Conservation (phyloP, 2,888 invertebrate species). For the Lasioglossum malachurum region DNA sequence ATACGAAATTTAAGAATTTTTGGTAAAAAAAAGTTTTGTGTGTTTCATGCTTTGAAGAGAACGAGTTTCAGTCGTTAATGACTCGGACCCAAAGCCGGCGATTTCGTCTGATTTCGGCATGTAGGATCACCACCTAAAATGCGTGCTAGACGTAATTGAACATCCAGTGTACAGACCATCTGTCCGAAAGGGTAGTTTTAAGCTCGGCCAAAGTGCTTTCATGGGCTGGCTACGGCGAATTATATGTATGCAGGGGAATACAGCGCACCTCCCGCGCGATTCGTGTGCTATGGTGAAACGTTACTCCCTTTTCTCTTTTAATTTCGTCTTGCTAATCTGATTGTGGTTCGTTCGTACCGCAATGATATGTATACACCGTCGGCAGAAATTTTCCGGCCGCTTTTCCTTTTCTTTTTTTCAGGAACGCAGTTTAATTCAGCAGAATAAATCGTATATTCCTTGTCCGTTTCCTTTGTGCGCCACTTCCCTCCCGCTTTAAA, state of each 20-base stretch:
- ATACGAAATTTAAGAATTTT: too few relatives aligned
- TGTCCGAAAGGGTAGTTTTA: conserved; percentile 6
- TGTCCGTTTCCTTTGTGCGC: neutral
- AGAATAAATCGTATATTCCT: neutral
- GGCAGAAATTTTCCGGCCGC: neutral
- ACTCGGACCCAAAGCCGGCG: neutral
- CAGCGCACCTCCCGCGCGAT: neutral
- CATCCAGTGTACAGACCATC: neutral
- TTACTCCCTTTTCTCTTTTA: conserved; percentile 5
- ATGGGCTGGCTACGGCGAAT: neutral
- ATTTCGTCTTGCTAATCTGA: conserved; percentile 1
- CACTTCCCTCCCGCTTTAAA: neutral
- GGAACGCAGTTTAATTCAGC: neutral
- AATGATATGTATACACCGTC: neutral
- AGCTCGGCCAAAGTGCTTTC: neutral
- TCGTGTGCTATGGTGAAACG: neutral
- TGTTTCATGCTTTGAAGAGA: neutral
- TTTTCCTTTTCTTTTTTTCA: neutral
- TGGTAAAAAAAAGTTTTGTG: too few relatives aligned
- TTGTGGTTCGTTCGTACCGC: neutral
- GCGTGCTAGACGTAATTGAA: neutral
- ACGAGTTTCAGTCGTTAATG: neutral
- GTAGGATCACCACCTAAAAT: neutral
- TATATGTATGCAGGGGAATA: neutral
- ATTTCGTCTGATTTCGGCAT: neutral